A percentile compares a stretch with the other conserved stretches of the same genome.
phyloP scores from a whole-genome alignment of 2,888 invertebrate species.

The Agrypnus murinus region DNA sequence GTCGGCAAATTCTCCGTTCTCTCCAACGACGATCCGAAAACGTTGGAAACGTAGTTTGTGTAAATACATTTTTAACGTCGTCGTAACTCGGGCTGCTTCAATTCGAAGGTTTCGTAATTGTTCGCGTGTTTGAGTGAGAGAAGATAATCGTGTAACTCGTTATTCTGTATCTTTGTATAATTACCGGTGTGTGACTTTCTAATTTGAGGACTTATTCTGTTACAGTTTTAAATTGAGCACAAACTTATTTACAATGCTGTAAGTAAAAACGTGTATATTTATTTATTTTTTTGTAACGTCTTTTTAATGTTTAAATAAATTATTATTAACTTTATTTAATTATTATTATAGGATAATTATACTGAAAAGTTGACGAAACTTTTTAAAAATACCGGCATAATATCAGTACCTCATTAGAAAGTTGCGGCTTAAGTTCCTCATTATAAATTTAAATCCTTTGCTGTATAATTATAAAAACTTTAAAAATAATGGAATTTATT shows the following conservation, averaged over 20 bases:
- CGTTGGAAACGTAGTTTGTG: constrained; percentile 39
- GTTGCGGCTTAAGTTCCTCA: too few relatives aligned
- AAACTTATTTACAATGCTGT: constrained; percentile 48
- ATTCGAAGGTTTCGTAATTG: constrained; percentile 2
- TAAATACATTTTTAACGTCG: constrained; percentile 2
- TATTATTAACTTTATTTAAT: too few relatives aligned
- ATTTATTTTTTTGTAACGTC: too few relatives aligned
- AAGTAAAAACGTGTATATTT: constrained; percentile 32
- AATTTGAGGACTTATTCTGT: constrained; percentile 12
- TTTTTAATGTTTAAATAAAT: too few relatives aligned
- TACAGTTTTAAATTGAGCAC: constrained; percentile 19
- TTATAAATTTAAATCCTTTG: too few relatives aligned
- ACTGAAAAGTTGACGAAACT: too few relatives aligned
- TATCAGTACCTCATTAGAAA: too few relatives aligned
- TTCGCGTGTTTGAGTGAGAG: not conserved
- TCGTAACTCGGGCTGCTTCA: not conserved
- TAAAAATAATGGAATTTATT: too few relatives aligned
- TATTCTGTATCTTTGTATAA: constrained; percentile 18
- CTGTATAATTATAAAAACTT: too few relatives aligned
- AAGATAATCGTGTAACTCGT: not conserved
- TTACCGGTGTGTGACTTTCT: constrained; percentile 16
- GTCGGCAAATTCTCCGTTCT: constrained; percentile 45
- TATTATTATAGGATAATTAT: too few relatives aligned
- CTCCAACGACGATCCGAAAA: constrained; percentile 34
- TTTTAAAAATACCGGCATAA: too few relatives aligned